Evolutionary conservation across 2,113 vertebrate genomes (phyloP).

Genomic region (Myotis davidii): DNA sequence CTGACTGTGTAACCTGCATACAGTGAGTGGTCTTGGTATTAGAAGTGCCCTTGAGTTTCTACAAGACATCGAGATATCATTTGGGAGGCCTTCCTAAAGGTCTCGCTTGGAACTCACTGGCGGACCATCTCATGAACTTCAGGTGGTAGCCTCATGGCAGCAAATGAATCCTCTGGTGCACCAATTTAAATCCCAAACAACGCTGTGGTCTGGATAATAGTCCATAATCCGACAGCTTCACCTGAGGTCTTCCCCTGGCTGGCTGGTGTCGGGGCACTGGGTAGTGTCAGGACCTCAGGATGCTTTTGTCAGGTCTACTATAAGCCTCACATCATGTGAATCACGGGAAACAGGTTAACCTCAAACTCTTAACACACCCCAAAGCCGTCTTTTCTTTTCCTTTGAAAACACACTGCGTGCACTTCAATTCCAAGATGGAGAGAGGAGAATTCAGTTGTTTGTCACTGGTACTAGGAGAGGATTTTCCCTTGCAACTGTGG

Average conservation of each 20-base stretch:
- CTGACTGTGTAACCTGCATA: neutral
- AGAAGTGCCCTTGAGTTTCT: neutral
- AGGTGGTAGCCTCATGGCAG: neutral
- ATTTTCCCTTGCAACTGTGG: neutral
- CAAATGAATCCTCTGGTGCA: neutral
- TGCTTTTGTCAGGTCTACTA: neutral
- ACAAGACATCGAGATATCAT: neutral
- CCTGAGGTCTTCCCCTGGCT: neutral
- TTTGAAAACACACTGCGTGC: neutral
- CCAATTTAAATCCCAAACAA: neutral
- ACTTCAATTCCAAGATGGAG: slow-evolving; percentile 2
- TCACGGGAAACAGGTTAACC: neutral
- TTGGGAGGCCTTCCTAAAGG: neutral
- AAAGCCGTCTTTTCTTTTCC: neutral
- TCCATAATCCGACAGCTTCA: neutral
- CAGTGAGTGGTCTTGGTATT: neutral
- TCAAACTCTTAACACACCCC: neutral
- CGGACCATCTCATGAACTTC: neutral
- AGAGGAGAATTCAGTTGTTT: neutral
- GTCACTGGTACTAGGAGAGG: neutral
- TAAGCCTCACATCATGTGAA: neutral
- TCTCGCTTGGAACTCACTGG: neutral
- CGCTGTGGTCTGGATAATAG: neutral
- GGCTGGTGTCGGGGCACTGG: neutral
- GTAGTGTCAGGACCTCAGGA: neutral